Evolutionary conservation across 2,888 invertebrate species (phyloP).

Genomic region (Campoplex capitator): DNA sequence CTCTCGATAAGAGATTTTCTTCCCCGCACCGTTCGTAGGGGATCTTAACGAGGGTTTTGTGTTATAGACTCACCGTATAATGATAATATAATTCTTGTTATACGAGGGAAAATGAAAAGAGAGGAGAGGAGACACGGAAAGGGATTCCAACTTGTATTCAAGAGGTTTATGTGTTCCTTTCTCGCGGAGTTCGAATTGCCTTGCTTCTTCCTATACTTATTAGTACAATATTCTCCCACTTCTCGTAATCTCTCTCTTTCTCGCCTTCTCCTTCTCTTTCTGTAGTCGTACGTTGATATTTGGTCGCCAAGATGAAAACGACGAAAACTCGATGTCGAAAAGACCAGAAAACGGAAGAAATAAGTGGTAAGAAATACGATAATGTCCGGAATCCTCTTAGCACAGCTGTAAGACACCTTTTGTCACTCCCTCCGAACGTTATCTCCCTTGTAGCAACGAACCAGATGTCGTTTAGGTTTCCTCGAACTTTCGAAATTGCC

Average conservation of each 20-base stretch:
- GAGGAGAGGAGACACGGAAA: conserved; percentile 20
- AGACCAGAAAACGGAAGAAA: conserved; percentile 16
- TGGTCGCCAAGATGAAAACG: not conserved
- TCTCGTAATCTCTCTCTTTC: not conserved
- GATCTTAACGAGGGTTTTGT: conserved; percentile 63
- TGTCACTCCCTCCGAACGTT: conserved; percentile 64
- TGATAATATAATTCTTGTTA: conserved; percentile 62
- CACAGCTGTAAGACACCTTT: conserved; percentile 61
- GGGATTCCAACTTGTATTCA: conserved; percentile 43
- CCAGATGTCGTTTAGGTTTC: conserved; percentile 64
- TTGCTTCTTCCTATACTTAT: conserved; percentile 27
- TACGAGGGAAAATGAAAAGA: conserved; percentile 55
- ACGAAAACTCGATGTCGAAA: conserved; percentile 3
- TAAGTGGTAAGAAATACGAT: conserved; percentile 68
- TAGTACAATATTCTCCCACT: not conserved
- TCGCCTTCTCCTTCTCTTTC: not conserved
- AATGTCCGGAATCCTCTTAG: conserved; percentile 73
- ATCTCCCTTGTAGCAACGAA: conserved; percentile 67
- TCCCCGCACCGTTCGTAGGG: conserved; percentile 27
- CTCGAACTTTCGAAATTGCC: conserved; percentile 50
- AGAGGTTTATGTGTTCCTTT: conserved; percentile 54
- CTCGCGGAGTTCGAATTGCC: conserved; percentile 36
- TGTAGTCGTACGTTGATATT: not conserved
- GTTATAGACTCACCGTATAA: conserved; percentile 55
- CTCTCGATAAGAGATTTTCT: conserved; percentile 64